These are phyloP conservation scores for Geotria australis DNA, from an alignment of 2,797 vertebrate species.

Conservation along the genomic window DNA sequence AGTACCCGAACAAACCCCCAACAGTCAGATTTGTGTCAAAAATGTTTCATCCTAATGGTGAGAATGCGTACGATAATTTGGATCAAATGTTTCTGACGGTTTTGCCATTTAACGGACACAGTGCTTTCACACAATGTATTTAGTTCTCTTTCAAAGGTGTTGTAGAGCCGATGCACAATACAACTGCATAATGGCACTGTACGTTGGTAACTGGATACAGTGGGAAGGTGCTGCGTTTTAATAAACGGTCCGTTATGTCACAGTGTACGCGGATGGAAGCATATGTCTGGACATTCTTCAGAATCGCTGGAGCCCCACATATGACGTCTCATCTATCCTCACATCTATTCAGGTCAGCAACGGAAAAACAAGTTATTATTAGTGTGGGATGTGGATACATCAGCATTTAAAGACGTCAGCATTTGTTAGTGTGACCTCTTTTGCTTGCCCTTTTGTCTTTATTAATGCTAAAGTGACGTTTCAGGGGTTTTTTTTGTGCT, in stretches of 20 bases:
- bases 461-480: background rate
- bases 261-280: slow-evolving; percentile 97
- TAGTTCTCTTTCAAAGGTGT: too few relatives aligned
- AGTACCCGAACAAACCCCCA: slow-evolving; percentile 96
- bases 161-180: too few relatives aligned
- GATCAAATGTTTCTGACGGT: background rate
- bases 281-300: slow-evolving; percentile 99
- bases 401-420: background rate
- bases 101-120: background rate
- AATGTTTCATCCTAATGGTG: slow-evolving; percentile 99
- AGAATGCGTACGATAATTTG: slow-evolving; percentile 6
- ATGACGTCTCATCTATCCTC: slow-evolving; percentile 96
- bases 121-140: too few relatives aligned
- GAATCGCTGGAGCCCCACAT: slow-evolving; percentile 98
- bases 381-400: background rate
- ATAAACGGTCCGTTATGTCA: slow-evolving; percentile 4
- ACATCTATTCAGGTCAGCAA: slow-evolving; percentile 87
- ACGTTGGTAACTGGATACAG: too few relatives aligned
- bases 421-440: background rate
- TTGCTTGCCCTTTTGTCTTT: slow-evolving; percentile 1
- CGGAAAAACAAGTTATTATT: background rate
- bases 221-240: background rate
- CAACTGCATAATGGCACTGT: too few relatives aligned
- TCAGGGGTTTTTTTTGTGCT: too few relatives aligned
- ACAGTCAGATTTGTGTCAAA: slow-evolving; percentile 98